Percentiles rank a stretch among this genome's conserved stretches.
Conservation (phyloP, 2,797 vertebrate species). For the Lithobates sylvaticus region DNA sequence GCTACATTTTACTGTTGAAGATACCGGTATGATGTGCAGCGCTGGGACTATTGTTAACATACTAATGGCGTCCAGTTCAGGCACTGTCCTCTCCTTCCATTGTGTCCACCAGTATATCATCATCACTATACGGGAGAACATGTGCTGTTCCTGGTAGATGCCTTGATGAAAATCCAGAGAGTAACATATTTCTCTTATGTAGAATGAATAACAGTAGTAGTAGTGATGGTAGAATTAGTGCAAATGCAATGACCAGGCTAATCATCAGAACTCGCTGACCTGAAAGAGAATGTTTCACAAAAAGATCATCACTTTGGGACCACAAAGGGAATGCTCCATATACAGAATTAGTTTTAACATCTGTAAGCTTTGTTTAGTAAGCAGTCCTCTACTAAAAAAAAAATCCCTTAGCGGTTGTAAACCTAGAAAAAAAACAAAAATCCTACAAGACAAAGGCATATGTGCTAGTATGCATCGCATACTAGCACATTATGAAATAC, state of each 20-base stretch:
- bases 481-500: no score
- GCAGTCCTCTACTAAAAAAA: no score
- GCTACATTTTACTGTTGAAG: no score
- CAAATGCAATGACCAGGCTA: constrained; percentile 80
- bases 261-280: constrained; percentile 69
- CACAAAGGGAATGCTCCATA: no score
- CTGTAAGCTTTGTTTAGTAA: no score
- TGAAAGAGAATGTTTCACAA: constrained; percentile 60
- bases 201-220: constrained; percentile 83
- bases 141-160: constrained; percentile 79
- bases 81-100: constrained; percentile 79
- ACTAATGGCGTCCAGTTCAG: constrained; percentile 18
- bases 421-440: no score
- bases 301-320: not conserved
- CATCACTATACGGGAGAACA: constrained; percentile 76
- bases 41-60: no score
- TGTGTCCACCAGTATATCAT: constrained; percentile 81
- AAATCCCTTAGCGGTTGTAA: no score
- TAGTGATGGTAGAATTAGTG: constrained; percentile 77
- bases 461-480: no score
- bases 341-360: no score
- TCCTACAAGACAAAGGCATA: no score
- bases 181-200: constrained; percentile 69
- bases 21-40: no score
- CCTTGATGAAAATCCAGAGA: constrained; percentile 74